Evolutionary conservation across 2,888 invertebrate species (phyloP).

Genomic region (Capitulum mitella): DNA sequence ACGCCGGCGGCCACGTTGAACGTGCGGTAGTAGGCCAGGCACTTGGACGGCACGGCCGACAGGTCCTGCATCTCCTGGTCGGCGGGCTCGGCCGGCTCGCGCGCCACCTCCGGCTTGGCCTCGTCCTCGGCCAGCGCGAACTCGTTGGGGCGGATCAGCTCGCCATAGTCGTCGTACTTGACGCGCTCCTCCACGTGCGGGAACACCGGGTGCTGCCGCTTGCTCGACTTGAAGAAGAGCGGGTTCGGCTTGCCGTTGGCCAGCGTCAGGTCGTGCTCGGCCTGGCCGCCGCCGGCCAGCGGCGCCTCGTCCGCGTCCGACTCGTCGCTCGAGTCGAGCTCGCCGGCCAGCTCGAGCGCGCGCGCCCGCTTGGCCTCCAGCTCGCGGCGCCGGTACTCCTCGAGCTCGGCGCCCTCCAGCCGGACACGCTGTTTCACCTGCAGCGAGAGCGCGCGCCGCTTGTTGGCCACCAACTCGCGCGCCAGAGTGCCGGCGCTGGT

Average conservation of each 20-base stretch:
- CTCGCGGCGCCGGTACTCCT: conserved; percentile 45
- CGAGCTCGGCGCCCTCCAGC: conserved; percentile 52
- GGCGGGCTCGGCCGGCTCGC: conserved; percentile 61
- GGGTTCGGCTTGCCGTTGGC: conserved; percentile 46
- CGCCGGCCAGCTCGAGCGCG: conserved; percentile 10
- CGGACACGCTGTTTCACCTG: conserved; percentile 48
- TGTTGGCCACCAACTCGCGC: conserved; percentile 49
- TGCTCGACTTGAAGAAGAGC: conserved; percentile 78
- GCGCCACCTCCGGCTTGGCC: conserved; percentile 61
- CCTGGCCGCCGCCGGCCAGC: conserved; percentile 28
- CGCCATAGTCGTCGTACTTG: conserved; percentile 90
- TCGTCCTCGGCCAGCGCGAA: conserved; percentile 76
- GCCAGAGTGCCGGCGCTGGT: conserved; percentile 56
- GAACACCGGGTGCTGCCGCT: conserved; percentile 89
- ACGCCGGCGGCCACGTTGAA: conserved; percentile 76
- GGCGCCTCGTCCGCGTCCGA: conserved; percentile 40
- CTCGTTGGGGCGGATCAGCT: conserved; percentile 59
- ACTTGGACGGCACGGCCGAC: conserved; percentile 83
- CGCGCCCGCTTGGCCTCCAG: conserved; percentile 31
- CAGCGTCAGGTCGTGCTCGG: conserved; percentile 51
- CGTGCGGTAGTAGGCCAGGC: conserved; percentile 63
- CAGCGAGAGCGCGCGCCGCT: conserved; percentile 44
- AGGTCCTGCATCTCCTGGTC: conserved; percentile 42
- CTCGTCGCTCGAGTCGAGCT: conserved; percentile 38
- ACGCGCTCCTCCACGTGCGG: conserved; percentile 87